Evolutionary conservation across 2,888 invertebrate species (phyloP).

Genomic region (Lingula anatina): DNA sequence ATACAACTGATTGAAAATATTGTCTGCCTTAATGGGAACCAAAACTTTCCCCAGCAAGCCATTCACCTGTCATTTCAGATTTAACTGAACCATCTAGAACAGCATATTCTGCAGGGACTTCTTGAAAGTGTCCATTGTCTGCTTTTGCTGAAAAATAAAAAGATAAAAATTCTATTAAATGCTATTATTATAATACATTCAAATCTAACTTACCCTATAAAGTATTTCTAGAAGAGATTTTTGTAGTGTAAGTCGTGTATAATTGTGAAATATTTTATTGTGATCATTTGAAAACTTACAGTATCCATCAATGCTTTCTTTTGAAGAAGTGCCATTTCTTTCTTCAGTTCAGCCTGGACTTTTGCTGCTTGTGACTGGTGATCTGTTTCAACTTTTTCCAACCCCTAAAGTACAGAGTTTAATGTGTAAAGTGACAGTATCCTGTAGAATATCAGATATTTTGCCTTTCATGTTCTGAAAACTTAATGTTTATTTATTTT

Average conservation of each 20-base stretch:
- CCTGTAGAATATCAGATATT: no score
- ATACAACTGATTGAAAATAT: no score
- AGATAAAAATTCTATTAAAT: not conserved
- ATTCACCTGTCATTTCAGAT: no score
- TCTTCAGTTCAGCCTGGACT: conserved; percentile 45
- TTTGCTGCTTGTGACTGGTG: conserved; percentile 39
- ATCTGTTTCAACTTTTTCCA: conserved; percentile 41
- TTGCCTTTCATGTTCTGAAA: no score
- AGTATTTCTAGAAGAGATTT: no score
- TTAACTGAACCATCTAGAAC: conserved; percentile 29
- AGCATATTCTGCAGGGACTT: conserved; percentile 48
- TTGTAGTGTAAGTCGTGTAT: no score
- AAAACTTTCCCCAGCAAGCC: no score
- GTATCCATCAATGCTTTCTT: conserved; percentile 51
- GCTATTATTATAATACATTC: not conserved
- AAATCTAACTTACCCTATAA: not conserved
- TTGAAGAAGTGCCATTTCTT: conserved; percentile 51
- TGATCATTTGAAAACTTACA: conserved; percentile 28
- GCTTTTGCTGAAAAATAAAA: conserved; percentile 44
- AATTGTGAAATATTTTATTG: no score
- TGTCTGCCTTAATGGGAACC: no score
- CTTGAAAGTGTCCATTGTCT: conserved; percentile 49
- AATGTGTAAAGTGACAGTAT: no score
- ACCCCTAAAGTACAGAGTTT: conserved; percentile 37
- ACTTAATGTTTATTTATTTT: no score